Conservation (phyloP, 2,888 invertebrate species). For the Arenicola marina region DNA sequence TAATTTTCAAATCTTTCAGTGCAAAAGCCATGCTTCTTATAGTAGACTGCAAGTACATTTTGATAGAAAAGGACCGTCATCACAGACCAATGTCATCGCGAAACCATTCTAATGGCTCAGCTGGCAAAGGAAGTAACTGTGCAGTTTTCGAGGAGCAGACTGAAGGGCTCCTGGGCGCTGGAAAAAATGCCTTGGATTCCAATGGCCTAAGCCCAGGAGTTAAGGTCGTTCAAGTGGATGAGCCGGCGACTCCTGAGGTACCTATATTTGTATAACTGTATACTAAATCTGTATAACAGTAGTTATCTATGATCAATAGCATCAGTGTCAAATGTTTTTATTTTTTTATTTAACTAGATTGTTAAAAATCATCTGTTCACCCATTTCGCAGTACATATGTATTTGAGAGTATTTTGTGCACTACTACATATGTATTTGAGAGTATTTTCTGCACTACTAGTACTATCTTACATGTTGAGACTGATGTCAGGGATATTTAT, state of each 20-base stretch:
- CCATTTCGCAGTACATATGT: neutral
- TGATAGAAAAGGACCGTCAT: constrained; percentile 7
- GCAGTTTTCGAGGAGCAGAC: too few species aligned
- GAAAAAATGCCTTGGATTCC: neutral
- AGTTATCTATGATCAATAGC: too few species aligned
- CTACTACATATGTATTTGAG: too few species aligned
- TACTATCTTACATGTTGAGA: too few species aligned
- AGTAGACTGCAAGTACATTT: constrained; percentile 60
- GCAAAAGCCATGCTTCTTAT: constrained; percentile 62
- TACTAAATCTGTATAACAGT: neutral
- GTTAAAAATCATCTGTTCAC: neutral
- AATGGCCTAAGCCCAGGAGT: neutral
- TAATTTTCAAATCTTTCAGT: constrained; percentile 36
- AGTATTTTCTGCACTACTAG: too few species aligned
- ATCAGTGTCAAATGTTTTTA: too few species aligned
- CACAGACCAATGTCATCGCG: neutral
- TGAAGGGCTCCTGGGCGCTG: neutral
- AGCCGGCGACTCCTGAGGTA: constrained; percentile 20
- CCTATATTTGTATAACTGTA: neutral
- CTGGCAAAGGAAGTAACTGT: neutral
- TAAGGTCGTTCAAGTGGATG: constrained; percentile 12
- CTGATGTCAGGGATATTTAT: too few species aligned
- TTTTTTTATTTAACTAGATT: too few species aligned
- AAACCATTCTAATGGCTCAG: neutral
- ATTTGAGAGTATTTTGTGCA: neutral